phyloP scores from a whole-genome alignment of 2,797 vertebrate species.

The Dendrocincla tyrannina region DNA sequence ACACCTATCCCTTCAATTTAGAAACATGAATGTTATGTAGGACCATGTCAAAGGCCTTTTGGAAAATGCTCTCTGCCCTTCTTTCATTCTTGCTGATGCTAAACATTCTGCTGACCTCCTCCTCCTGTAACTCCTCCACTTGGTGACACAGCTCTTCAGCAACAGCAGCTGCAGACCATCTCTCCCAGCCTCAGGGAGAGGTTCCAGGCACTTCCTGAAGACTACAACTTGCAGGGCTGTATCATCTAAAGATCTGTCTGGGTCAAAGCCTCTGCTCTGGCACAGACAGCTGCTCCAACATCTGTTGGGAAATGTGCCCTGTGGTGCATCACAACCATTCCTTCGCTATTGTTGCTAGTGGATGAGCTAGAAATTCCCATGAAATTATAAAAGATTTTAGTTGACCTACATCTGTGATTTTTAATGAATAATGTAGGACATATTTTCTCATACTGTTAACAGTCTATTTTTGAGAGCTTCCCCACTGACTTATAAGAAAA shows the following conservation, averaged over 20 bases:
- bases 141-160: too few species aligned
- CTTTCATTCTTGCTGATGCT: background rate
- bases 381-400: background rate
- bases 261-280: background rate
- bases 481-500: background rate
- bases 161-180: too few species aligned
- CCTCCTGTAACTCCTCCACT: background rate
- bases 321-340: background rate
- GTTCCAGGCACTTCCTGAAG: background rate
- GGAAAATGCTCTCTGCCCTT: background rate
- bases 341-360: background rate
- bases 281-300: background rate
- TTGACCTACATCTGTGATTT: background rate
- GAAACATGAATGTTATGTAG: background rate
- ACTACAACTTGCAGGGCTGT: background rate
- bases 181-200: background rate
- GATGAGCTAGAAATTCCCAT: background rate
- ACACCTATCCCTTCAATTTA: background rate
- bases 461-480: background rate
- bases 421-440: background rate
- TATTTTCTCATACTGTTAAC: background rate
- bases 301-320: background rate
- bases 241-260: background rate
- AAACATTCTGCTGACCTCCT: background rate
- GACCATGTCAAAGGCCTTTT: background rate